These are phyloP conservation scores for Dynastes tityus DNA, from an alignment of 2,888 invertebrate genomes.

Conservation along the genomic window DNA sequence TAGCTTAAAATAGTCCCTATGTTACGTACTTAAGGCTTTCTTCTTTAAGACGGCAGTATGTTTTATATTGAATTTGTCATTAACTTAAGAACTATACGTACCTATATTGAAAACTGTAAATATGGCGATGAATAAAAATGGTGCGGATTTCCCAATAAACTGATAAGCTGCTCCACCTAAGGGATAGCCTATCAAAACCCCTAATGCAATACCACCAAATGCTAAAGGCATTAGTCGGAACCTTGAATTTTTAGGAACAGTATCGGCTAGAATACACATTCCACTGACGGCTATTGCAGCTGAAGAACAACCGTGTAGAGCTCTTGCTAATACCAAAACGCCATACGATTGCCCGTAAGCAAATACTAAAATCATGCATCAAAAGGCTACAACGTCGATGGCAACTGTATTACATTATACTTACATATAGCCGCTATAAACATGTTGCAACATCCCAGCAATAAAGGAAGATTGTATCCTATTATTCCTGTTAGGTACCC, in stretches of 20 bases:
- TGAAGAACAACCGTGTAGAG: slow-evolving; percentile 86
- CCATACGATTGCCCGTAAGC: slow-evolving; percentile 82
- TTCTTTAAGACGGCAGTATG: no score
- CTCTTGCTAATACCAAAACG: slow-evolving; percentile 81
- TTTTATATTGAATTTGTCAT: no score
- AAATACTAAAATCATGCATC: slow-evolving; percentile 75
- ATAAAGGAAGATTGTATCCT: slow-evolving; percentile 80
- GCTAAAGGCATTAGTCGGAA: slow-evolving; percentile 86
- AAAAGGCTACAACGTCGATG: background rate
- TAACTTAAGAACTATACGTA: slow-evolving; percentile 57
- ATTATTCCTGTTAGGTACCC: slow-evolving; percentile 78
- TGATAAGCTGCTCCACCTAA: slow-evolving; percentile 86
- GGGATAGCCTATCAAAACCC: slow-evolving; percentile 87
- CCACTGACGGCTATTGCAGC: slow-evolving; percentile 86
- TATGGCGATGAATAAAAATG: slow-evolving; percentile 80
- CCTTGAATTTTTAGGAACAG: slow-evolving; percentile 73
- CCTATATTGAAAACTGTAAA: slow-evolving; percentile 74
- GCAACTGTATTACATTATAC: slow-evolving; percentile 61
- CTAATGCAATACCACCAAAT: slow-evolving; percentile 85
- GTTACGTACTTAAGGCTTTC: no score
- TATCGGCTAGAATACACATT: slow-evolving; percentile 84
- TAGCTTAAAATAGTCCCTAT: no score
- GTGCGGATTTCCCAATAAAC: slow-evolving; percentile 82
- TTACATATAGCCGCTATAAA: slow-evolving; percentile 80
- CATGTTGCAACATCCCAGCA: slow-evolving; percentile 80